phyloP scores from a whole-genome alignment of 1,140 invertebrate species.

The Nylanderia fulva region DNA sequence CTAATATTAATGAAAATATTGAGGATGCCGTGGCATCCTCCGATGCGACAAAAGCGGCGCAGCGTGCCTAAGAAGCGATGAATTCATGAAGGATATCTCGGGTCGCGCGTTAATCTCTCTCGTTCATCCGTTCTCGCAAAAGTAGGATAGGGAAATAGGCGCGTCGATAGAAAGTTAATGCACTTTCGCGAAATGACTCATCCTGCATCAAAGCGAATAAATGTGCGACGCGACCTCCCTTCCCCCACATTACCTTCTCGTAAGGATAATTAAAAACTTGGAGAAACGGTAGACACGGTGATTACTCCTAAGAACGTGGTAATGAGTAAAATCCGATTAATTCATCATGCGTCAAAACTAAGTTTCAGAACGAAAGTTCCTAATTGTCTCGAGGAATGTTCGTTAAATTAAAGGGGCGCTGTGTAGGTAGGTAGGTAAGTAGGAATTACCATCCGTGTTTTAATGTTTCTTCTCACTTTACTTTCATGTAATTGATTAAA shows the following conservation, averaged over 20 bases:
- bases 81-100: not conserved
- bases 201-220: not conserved
- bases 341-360: slow-evolving; percentile 67
- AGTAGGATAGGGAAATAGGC: not conserved
- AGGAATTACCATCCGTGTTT: slow-evolving; percentile 56
- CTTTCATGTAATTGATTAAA: slow-evolving; percentile 59
- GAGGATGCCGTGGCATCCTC: too few relatives aligned
- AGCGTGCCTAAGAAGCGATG: too few relatives aligned
- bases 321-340: slow-evolving; percentile 72
- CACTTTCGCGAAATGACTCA: slow-evolving; percentile 1
- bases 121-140: not conserved
- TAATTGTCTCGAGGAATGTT: slow-evolving; percentile 66
- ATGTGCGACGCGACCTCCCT: too few relatives aligned
- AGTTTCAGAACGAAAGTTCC: slow-evolving; percentile 68
- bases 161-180: not conserved
- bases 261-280: slow-evolving; percentile 66
- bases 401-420: slow-evolving; percentile 56
- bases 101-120: not conserved
- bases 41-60: too few relatives aligned
- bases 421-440: slow-evolving; percentile 2
- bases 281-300: slow-evolving; percentile 36
- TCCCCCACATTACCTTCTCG: not conserved
- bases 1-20: slow-evolving; percentile 30
- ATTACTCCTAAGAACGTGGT: slow-evolving; percentile 63
- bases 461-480: slow-evolving; percentile 56